Evolutionary conservation across 2,797 vertebrate species (phyloP).

Genomic region (Toxotes lorentzi): DNA sequence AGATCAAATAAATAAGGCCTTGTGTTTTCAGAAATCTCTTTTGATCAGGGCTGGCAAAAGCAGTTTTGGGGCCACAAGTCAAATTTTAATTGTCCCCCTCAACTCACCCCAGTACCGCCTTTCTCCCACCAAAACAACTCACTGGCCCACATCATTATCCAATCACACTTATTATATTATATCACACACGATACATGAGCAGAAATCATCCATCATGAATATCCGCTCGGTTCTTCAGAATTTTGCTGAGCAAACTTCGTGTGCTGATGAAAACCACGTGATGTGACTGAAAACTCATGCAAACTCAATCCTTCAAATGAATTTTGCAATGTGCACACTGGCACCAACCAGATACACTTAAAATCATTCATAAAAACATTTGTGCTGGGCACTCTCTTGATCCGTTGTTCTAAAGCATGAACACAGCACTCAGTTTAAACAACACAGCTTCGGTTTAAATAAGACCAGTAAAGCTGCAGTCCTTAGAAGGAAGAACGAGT

Average conservation of each 20-base stretch:
- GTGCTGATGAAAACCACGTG: not conserved
- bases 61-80: not conserved
- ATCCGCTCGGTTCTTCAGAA: too few species aligned
- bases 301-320: too few species aligned
- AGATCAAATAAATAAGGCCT: not conserved
- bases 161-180: not conserved
- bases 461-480: constrained; percentile 40
- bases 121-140: not conserved
- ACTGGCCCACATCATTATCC: not conserved
- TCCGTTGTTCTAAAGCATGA: constrained; percentile 22
- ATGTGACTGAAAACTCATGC: not conserved
- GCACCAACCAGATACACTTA: not conserved
- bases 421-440: not conserved
- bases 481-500: constrained; percentile 43
- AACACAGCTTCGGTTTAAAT: constrained; percentile 33
- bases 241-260: too few species aligned
- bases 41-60: too few species aligned
- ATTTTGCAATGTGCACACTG: not conserved
- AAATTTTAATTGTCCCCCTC: not conserved
- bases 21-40: not conserved
- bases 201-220: too few species aligned
- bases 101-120: not conserved
- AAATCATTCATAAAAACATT: not conserved
- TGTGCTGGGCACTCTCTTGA: not conserved
- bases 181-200: not conserved